Conservation (phyloP, 2,888 invertebrate species). For the Rhingia rostrata region DNA sequence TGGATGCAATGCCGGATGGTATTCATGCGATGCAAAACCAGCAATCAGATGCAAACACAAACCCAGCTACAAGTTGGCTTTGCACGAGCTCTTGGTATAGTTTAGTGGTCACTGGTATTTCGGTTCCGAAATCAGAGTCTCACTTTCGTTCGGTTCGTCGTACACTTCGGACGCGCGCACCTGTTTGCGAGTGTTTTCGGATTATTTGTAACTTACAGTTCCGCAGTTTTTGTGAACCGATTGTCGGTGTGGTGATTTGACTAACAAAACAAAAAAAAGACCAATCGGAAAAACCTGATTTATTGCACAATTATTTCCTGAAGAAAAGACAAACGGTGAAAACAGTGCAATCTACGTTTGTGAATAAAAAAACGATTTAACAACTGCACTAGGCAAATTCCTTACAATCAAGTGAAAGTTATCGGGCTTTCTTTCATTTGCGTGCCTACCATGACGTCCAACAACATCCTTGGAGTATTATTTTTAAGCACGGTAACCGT, state of each 20-base stretch:
- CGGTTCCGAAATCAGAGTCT: slow-evolving; percentile 29
- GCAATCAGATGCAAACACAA: slow-evolving; percentile 58
- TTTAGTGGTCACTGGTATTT: slow-evolving; percentile 39
- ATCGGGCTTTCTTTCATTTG: not conserved
- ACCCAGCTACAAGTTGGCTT: not conserved
- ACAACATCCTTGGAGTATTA: slow-evolving; percentile 49
- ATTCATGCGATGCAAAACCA: slow-evolving; percentile 57
- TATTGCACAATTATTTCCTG: slow-evolving; percentile 66
- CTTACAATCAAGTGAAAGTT: slow-evolving; percentile 60
- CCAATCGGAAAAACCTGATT: slow-evolving; percentile 23
- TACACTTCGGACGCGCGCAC: slow-evolving; percentile 48
- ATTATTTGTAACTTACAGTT: slow-evolving; percentile 10
- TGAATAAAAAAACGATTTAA: slow-evolving; percentile 12
- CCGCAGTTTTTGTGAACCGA: slow-evolving; percentile 25
- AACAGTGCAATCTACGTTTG: slow-evolving; percentile 43
- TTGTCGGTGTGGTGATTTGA: slow-evolving; percentile 20
- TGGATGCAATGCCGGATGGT: slow-evolving; percentile 46
- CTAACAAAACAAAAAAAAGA: not conserved
- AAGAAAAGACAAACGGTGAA: slow-evolving; percentile 17
- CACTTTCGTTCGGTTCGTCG: slow-evolving; percentile 62
- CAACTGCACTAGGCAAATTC: slow-evolving; percentile 29
- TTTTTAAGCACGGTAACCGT: slow-evolving; percentile 42
- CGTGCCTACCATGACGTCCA: slow-evolving; percentile 13
- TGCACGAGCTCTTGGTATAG: slow-evolving; percentile 1
- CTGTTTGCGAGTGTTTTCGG: slow-evolving; percentile 30